Conservation (phyloP, 2,113 vertebrate genomes). For the Gasterosteus aculeatus region DNA sequence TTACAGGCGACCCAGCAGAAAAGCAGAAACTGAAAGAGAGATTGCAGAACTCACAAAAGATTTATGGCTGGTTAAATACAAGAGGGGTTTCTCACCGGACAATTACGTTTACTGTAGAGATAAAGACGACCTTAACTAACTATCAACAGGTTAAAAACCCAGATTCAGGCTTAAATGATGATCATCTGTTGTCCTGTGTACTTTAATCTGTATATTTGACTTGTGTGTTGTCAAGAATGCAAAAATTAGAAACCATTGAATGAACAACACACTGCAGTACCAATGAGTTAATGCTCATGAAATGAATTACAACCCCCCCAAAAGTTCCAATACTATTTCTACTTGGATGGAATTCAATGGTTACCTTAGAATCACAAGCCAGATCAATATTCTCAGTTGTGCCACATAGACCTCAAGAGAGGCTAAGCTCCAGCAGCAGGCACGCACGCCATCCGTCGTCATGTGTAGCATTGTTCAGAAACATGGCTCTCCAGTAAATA, state of each 20-base stretch:
- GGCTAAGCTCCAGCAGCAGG: conserved; percentile 18
- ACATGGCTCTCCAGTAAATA: conserved; percentile 48
- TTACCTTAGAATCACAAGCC: not conserved
- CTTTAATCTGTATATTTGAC: conserved; percentile 42
- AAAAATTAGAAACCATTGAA: conserved; percentile 25
- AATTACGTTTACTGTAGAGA: conserved; percentile 2
- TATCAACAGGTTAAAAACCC: conserved; percentile 12
- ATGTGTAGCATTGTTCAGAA: conserved; percentile 36
- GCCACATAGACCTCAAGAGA: not conserved
- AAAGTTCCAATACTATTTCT: too few species aligned
- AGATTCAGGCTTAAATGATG: conserved; percentile 20
- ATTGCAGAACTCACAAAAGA: conserved; percentile 6
- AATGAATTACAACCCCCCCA: not conserved
- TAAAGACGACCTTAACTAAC: not conserved
- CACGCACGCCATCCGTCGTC: conserved; percentile 20
- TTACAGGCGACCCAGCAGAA: conserved; percentile 28
- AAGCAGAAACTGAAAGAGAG: conserved; percentile 2
- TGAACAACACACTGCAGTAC: conserved; percentile 40
- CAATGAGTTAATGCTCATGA: not conserved
- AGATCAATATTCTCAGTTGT: not conserved
- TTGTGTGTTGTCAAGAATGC: conserved; percentile 26
- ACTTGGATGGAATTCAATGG: not conserved
- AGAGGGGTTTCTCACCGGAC: not conserved
- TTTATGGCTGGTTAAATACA: conserved; percentile 16
- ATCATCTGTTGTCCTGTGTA: conserved; percentile 12